phyloP scores from a whole-genome alignment of 2,113 vertebrate genomes.

The Brachypodius melanocephalos region DNA sequence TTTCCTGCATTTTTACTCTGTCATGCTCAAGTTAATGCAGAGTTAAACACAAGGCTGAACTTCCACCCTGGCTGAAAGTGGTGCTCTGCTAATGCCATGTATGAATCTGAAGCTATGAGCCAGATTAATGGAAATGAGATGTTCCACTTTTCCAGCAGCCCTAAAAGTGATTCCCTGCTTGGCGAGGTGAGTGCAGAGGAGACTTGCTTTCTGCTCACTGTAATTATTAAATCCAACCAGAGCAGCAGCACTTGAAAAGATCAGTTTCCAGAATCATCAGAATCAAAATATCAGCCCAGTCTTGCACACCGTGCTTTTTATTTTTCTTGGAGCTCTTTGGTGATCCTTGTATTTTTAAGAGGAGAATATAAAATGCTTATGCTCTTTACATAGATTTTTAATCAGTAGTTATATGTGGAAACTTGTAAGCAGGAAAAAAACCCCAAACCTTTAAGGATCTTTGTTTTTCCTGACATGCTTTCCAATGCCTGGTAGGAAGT shows the following conservation, averaged over 20 bases:
- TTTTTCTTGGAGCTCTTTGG: background rate
- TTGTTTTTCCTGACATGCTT: background rate
- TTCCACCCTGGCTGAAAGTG: conserved; percentile 6
- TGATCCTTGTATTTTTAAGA: conserved; percentile 2
- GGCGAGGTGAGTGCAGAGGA: background rate
- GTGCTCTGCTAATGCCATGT: conserved; percentile 33
- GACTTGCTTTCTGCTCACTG: background rate
- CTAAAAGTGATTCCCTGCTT: conserved; percentile 13
- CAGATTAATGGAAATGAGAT: conserved; percentile 58
- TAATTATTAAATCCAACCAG: conserved; percentile 38
- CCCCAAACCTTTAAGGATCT: background rate
- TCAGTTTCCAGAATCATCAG: background rate
- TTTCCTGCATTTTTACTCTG: background rate
- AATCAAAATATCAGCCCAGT: background rate
- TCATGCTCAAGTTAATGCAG: conserved; percentile 35
- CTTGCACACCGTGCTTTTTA: background rate
- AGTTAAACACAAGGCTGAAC: conserved; percentile 26
- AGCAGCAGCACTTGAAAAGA: background rate
- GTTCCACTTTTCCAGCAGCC: conserved; percentile 17
- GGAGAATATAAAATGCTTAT: background rate
- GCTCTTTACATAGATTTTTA: background rate
- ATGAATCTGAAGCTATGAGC: conserved; percentile 42
- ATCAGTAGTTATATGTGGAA: background rate
- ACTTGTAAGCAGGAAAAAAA: background rate
- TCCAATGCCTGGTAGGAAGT: background rate